phyloP scores from a whole-genome alignment of 2,113 vertebrate genomes.

The Neolamprologus ventralis region DNA sequence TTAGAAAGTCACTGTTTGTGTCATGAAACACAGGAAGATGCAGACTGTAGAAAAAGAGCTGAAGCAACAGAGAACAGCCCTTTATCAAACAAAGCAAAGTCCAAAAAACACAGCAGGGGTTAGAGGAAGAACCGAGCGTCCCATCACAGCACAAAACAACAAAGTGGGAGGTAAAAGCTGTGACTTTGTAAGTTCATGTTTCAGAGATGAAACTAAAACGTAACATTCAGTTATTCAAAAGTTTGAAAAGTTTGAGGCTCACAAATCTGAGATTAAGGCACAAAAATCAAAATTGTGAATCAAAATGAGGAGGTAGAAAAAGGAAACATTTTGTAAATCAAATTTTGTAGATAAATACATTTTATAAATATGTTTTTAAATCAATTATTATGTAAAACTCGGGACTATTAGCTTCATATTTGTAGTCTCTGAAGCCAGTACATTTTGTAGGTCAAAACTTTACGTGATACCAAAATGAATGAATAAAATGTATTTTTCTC shows the following conservation, averaged over 20 bases:
- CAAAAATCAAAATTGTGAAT: not conserved
- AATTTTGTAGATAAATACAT: not conserved
- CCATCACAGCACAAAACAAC: not conserved
- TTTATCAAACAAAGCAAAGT: not conserved
- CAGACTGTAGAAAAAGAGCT: not conserved
- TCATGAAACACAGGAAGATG: not conserved
- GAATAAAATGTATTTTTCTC: not conserved
- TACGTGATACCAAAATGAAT: not conserved
- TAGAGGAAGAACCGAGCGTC: not conserved
- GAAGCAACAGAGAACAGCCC: not conserved
- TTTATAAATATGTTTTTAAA: not conserved
- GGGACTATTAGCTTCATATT: not conserved
- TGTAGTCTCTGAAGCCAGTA: not conserved
- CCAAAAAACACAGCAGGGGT: not conserved
- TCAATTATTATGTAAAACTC: not conserved
- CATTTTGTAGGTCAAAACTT: not conserved
- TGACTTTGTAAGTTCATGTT: not conserved
- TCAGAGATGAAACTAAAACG: not conserved
- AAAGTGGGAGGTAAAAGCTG: not conserved
- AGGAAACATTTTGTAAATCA: not conserved
- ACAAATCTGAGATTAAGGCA: not conserved
- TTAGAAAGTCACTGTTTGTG: not conserved
- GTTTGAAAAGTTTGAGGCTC: not conserved
- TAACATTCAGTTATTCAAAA: not conserved
- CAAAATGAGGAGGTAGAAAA: not conserved